phyloP scores from a whole-genome alignment of 2,113 vertebrate genomes.

The Orientallactaga bullata region DNA sequence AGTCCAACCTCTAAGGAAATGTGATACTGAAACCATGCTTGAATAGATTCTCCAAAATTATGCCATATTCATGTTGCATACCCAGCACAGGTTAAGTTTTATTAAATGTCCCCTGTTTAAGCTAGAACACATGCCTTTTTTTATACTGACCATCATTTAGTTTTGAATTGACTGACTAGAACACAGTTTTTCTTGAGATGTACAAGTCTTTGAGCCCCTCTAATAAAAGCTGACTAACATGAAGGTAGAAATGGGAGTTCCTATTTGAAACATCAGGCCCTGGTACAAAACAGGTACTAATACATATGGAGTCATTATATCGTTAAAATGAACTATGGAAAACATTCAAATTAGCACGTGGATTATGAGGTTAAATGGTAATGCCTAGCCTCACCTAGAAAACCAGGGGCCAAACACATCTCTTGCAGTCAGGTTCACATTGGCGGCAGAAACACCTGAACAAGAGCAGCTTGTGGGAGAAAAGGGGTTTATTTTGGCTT shows the following conservation, averaged over 20 bases:
- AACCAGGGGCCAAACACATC: slow-evolving; percentile 72
- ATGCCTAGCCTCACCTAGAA: slow-evolving; percentile 90
- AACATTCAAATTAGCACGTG: not conserved
- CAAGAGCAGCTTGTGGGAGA: too few relatives aligned
- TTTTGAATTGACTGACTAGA: not conserved
- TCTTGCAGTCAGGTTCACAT: too few relatives aligned
- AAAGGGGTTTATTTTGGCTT: too few relatives aligned
- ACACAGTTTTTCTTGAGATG: not conserved
- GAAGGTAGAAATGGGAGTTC: not conserved
- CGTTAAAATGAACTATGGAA: not conserved
- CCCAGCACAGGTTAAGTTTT: not conserved
- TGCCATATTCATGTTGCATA: rapidly evolving
- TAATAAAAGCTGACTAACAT: not conserved
- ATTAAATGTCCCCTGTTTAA: not conserved
- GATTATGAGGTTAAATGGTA: not conserved
- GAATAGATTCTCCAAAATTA: not conserved
- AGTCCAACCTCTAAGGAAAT: not conserved
- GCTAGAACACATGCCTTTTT: not conserved
- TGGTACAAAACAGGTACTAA: not conserved
- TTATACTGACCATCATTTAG: not conserved
- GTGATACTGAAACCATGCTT: rapidly evolving
- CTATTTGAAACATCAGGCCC: not conserved
- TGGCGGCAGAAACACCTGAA: too few relatives aligned
- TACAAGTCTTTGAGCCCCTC: not conserved
- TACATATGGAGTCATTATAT: not conserved